A percentile compares a stretch with the other conserved stretches of the same genome.
These are phyloP conservation scores for Hydrolagus colliei DNA, from an alignment of 2,797 vertebrate genomes.

Conservation along the genomic window DNA sequence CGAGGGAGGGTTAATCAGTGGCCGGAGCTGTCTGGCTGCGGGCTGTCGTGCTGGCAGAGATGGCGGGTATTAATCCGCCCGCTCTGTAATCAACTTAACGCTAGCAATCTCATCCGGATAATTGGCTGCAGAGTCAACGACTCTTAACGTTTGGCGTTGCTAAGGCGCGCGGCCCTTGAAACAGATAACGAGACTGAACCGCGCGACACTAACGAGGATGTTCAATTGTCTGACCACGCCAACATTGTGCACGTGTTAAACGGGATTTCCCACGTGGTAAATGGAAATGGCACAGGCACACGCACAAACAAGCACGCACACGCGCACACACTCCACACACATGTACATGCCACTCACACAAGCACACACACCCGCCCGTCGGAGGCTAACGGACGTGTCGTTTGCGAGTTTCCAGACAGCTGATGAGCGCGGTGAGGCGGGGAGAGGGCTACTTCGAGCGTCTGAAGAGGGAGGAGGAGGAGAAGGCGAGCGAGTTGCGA, in stretches of 20 bases:
- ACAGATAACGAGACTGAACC: slow-evolving; percentile 51
- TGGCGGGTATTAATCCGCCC: slow-evolving; percentile 65
- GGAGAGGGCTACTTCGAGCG: slow-evolving; percentile 54
- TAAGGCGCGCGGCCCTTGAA: slow-evolving; percentile 50
- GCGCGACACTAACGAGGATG: slow-evolving; percentile 33
- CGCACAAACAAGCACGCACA: background rate
- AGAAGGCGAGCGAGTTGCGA: slow-evolving; percentile 39
- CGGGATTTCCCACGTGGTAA: background rate
- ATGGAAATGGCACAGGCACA: background rate
- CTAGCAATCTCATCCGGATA: slow-evolving; percentile 60
- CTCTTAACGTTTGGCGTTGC: slow-evolving; percentile 54
- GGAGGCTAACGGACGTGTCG: too few relatives aligned
- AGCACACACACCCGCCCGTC: too few relatives aligned
- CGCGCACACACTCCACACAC: background rate
- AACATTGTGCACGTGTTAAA: background rate
- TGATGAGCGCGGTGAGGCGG: slow-evolving; percentile 52
- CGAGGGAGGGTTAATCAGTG: slow-evolving; percentile 37
- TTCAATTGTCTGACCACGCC: slow-evolving; percentile 34
- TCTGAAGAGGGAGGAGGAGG: slow-evolving; percentile 51
- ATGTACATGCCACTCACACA: background rate
- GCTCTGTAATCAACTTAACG: slow-evolving; percentile 65
- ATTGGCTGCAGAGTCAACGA: slow-evolving; percentile 63
- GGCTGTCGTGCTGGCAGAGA: slow-evolving; percentile 46
- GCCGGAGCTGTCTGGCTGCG: slow-evolving; percentile 38
- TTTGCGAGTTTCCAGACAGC: slow-evolving; percentile 41